phyloP scores from a whole-genome alignment of 2,113 vertebrate species.

The Monopterus albus region DNA sequence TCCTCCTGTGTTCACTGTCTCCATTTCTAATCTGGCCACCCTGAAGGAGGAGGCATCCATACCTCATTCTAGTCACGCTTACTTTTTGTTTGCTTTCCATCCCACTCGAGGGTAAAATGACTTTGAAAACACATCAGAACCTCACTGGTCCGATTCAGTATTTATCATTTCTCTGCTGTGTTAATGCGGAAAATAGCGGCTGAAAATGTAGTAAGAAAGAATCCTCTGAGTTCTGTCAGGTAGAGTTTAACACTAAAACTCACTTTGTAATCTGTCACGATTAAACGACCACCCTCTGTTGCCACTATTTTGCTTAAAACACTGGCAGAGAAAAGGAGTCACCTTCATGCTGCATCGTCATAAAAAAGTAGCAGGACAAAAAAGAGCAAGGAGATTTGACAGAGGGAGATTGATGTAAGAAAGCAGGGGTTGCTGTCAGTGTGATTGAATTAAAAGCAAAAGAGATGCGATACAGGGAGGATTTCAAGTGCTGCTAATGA shows the following conservation, averaged over 20 bases:
- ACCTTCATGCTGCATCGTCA: slow-evolving; percentile 46
- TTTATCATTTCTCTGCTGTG: slow-evolving; percentile 32
- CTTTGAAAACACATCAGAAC: slow-evolving; percentile 62
- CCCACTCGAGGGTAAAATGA: slow-evolving; percentile 48
- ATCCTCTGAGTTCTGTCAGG: neutral
- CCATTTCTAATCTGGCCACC: slow-evolving; percentile 66
- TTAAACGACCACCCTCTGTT: slow-evolving; percentile 39
- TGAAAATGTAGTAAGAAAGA: slow-evolving; percentile 9
- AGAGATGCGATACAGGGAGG: slow-evolving; percentile 50
- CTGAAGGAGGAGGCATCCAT: slow-evolving; percentile 44
- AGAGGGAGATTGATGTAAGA: slow-evolving; percentile 4
- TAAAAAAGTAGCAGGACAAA: slow-evolving; percentile 1
- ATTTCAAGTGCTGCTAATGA: slow-evolving; percentile 74
- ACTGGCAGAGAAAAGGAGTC: slow-evolving; percentile 51
- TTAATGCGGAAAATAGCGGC: slow-evolving; percentile 4
- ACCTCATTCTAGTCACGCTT: slow-evolving; percentile 67
- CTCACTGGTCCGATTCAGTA: slow-evolving; percentile 26
- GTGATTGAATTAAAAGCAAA: slow-evolving; percentile 66
- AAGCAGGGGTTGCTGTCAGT: slow-evolving; percentile 42
- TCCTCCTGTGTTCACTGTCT: slow-evolving; percentile 37
- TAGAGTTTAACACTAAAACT: no score
- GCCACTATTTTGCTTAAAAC: slow-evolving; percentile 43
- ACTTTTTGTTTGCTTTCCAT: slow-evolving; percentile 57
- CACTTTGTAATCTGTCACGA: slow-evolving; percentile 35
- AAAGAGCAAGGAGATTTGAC: neutral